Conservation (phyloP, 2,113 vertebrate species). For the Leucoraja erinaceus region DNA sequence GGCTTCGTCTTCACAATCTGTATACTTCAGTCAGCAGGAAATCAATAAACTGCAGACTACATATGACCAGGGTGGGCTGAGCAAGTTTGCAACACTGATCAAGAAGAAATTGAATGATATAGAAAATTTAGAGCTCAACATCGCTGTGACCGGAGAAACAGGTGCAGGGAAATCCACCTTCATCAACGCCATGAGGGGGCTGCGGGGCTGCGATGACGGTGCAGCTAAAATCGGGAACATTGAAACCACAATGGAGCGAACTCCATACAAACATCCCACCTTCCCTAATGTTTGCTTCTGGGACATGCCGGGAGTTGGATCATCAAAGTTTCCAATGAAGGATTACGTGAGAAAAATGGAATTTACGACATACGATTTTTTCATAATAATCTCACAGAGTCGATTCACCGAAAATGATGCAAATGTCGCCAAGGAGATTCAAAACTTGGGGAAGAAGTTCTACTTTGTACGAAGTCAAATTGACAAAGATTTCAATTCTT, state of each 20-base stretch:
- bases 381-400: neutral
- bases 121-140: slow-evolving; percentile 20
- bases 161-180: neutral
- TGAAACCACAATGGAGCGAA: too few relatives aligned
- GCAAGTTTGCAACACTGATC: slow-evolving; percentile 49
- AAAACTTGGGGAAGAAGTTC: slow-evolving; percentile 40
- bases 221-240: too few relatives aligned
- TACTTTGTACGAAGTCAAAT: neutral
- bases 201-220: too few relatives aligned
- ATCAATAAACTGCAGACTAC: slow-evolving; percentile 27
- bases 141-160: neutral
- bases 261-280: too few relatives aligned
- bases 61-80: slow-evolving; percentile 51
- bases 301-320: too few relatives aligned
- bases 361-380: too few relatives aligned
- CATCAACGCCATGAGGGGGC: neutral
- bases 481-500: neutral
- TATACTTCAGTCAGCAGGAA: slow-evolving; percentile 40
- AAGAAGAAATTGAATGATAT: slow-evolving; percentile 50
- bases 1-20: neutral
- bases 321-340: too few relatives aligned
- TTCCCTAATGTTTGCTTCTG: too few relatives aligned
- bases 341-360: too few relatives aligned
- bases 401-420: neutral
- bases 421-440: slow-evolving; percentile 41